Evolutionary conservation across 2,797 vertebrate genomes (phyloP).

Genomic region (Pygocentrus nattereri): DNA sequence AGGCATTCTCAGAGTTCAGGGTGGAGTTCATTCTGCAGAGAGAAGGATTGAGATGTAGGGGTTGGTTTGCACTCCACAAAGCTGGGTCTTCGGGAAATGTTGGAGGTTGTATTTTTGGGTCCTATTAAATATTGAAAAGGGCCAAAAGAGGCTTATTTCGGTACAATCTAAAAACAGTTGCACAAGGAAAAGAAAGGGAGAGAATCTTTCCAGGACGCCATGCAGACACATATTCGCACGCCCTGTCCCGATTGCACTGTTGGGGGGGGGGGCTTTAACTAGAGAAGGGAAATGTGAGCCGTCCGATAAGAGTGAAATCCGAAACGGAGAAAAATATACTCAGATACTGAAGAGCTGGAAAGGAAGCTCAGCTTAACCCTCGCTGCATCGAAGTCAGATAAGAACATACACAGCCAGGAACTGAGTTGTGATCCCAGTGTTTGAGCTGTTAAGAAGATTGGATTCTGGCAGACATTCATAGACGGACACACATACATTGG

Average conservation of each 20-base stretch:
- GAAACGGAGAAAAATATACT: constrained; percentile 65
- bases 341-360: constrained; percentile 62
- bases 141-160: constrained; percentile 10
- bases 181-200: not conserved
- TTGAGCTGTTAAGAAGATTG: constrained; percentile 25
- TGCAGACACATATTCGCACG: not conserved
- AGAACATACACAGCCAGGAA: constrained; percentile 9
- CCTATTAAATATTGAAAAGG: constrained; percentile 18
- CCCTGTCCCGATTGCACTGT: not conserved
- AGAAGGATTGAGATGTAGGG: not conserved
- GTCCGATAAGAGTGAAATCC: constrained; percentile 76
- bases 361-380: constrained; percentile 65
- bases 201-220: not conserved
- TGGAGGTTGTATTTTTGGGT: not conserved
- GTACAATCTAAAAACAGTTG: not conserved
- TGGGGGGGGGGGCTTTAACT: constrained; percentile 5
- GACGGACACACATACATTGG: not conserved
- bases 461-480: constrained; percentile 5
- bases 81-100: not conserved
- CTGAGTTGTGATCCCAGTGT: not conserved
- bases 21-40: constrained; percentile 74
- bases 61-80: not conserved
- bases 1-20: constrained; percentile 74
- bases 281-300: constrained; percentile 64
- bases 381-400: constrained; percentile 47